Evolutionary conservation across 2,888 invertebrate genomes (phyloP), one percentile per base, ranked within the genome.

Genomic region (Taenaris catops): DNA sequence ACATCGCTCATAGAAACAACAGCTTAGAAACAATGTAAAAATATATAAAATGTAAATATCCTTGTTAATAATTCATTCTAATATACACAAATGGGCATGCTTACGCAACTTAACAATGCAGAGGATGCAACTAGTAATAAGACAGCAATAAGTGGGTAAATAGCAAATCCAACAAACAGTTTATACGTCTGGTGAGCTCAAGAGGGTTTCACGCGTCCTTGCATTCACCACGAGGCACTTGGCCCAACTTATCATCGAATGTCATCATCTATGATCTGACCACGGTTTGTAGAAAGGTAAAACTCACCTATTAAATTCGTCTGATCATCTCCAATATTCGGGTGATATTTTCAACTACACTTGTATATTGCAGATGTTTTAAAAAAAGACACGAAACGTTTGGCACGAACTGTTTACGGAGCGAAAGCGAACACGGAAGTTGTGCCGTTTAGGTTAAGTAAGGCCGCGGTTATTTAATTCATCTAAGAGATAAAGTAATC

Each of bases 391-490:
- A 74, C 66, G 58, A 53, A 51, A 58, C 57, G 60, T 63, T 64
- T 50, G n/a, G 58, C 67, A 65, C 61, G 44, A 62, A 67, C 58
- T 76, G 71, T 78, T 79, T 73, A 72, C 66, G 66, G 62, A 65
- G 79, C 78, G 83, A 84, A 81, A 81, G 80, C 58, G 65, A 49
- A 70, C 67, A 63, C 81, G 83, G 76, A 80, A 80, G 73, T 71
- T 51, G 49, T 51, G 45, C 44, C 43, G 43, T 46, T 41, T 28
- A 20, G 28, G 28, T 28, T 28, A 28, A 23, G 14, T 14, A 14
- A 14, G 14, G 14, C 4, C 14, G 14, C 14, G 14, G 2, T n/a
- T n/a, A n/a, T n/a, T n/a, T n/a, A n/a, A n/a, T n/a, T n/a, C n/a
- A n/a, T n/a, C n/a, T n/a, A n/a, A n/a, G n/a, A n/a, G n/a, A n/a